These are phyloP conservation scores for Acanthosoma haemorrhoidale DNA, from an alignment of 2,888 invertebrate genomes.

Conservation along the genomic window DNA sequence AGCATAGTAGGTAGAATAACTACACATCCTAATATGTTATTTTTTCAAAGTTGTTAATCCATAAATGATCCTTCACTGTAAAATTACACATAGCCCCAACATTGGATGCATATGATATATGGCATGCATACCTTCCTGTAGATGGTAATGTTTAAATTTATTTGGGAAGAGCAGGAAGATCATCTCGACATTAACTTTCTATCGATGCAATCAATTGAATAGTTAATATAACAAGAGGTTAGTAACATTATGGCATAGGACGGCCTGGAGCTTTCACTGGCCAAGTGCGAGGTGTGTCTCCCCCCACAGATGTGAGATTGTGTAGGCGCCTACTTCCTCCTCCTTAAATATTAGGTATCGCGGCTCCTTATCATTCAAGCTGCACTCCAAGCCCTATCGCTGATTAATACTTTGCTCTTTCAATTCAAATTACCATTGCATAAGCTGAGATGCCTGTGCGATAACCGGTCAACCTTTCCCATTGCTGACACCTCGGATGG, in stretches of 20 bases:
- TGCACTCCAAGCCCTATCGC: background rate
- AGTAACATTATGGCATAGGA: background rate
- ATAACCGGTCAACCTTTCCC: background rate
- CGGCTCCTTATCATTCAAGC: background rate
- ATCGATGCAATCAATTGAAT: conserved; percentile 5
- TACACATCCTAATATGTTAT: too few species aligned
- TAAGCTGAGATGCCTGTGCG: background rate
- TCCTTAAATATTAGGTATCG: background rate
- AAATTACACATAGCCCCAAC: too few species aligned
- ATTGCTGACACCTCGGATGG: background rate
- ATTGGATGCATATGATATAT: too few species aligned
- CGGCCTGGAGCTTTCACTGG: background rate
- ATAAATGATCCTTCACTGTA: too few species aligned
- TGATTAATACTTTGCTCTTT: background rate
- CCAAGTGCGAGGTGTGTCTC: background rate
- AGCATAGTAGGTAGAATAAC: too few species aligned
- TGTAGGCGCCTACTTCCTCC: background rate
- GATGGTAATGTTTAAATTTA: too few species aligned
- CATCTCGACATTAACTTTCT: too few species aligned
- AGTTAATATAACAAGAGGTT: background rate
- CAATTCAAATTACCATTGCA: background rate
- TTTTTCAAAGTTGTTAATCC: too few species aligned
- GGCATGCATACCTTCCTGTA: too few species aligned
- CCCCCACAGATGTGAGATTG: background rate
- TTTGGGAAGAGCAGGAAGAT: too few species aligned